phyloP scores from a whole-genome alignment of 2,797 vertebrate species.

The Enteromius paludinosus region DNA sequence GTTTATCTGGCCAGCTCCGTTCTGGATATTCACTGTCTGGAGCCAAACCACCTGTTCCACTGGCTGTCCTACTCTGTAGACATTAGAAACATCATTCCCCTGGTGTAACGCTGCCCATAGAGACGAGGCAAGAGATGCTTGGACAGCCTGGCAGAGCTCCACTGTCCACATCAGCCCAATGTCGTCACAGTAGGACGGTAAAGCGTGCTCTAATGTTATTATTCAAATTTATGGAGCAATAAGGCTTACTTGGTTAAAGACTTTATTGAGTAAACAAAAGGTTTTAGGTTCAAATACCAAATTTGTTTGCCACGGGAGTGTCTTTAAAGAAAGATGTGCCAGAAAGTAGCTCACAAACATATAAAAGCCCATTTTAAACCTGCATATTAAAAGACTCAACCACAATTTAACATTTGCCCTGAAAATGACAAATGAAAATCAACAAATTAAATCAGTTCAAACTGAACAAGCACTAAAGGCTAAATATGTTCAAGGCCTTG shows the following conservation, averaged over 20 bases:
- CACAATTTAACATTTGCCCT: not conserved
- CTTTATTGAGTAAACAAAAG: not conserved
- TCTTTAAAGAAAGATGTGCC: not conserved
- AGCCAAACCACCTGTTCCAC: slow-evolving; percentile 22
- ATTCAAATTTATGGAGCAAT: not conserved
- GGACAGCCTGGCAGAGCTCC: slow-evolving; percentile 3
- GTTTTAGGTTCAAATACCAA: not conserved
- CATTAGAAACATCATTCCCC: slow-evolving; percentile 22
- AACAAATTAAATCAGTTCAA: slow-evolving; percentile 1
- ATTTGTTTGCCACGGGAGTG: not conserved
- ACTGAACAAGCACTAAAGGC: not conserved
- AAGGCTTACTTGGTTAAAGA: not conserved
- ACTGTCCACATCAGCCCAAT: not conserved
- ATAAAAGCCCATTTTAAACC: not conserved
- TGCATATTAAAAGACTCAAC: not conserved
- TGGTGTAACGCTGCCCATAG: not conserved
- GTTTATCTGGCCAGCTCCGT: slow-evolving; percentile 8
- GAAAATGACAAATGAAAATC: not conserved
- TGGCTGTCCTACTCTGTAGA: not conserved
- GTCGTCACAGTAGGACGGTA: not conserved
- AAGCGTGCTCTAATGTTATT: not conserved
- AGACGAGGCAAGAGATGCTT: not conserved
- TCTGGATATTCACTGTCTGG: slow-evolving; percentile 6
- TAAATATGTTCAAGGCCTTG: not conserved
- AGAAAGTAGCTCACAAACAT: not conserved